Evolutionary conservation across 2,888 invertebrate species (phyloP), one percentile per base, ranked within the genome.

Genomic region (Drosophila anomalipes): DNA sequence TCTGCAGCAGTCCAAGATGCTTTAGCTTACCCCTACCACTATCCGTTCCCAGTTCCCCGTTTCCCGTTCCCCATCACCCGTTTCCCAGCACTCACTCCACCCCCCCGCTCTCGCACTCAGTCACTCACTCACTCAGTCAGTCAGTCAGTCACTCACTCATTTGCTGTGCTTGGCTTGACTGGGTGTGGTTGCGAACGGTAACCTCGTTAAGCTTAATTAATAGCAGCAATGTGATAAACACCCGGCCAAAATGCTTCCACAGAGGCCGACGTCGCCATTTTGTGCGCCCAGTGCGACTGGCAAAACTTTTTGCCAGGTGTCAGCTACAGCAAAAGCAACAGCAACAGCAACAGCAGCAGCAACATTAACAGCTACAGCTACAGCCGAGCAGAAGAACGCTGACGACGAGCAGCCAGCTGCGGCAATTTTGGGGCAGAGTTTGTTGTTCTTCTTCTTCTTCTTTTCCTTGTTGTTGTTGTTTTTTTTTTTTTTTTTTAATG

Each of bases 131-230:
- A 0, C 19, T 12, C n/a, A 37, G 10, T n/a, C 44, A 37, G n/a
- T 30, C 37, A 33, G 51, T 61, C 51, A 47, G 16, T 16, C 47
- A 47, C 7, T 47, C 47, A 47, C 39, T 12, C 22, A 3, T 37
- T 49, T 33, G 59, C 62, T 22, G 52, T 32, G 32, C 44, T 35
- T 35, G 61, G 64, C 61, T 66, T 68, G 71, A 77, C 77, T 82
- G 83, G 77, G 86, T 86, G 86, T 83, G 91, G 90, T 92, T 91
- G 91, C 88, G 90, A 91, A 91, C 91, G 93, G 93, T 93, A 93
- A 93, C 93, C 92, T 93, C 93, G 93, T 93, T 93, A 93, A 93
- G 93, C 92, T 93, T 93, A 93, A 93, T 93, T 93, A 93, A 93
- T 93, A 93, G 93, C 93, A 93, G 89, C 91, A 90, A 92, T 91